These are phyloP conservation scores for Ganaspis sp. DNA, from an alignment of 1,140 invertebrate genomes.

Conservation along the genomic window DNA sequence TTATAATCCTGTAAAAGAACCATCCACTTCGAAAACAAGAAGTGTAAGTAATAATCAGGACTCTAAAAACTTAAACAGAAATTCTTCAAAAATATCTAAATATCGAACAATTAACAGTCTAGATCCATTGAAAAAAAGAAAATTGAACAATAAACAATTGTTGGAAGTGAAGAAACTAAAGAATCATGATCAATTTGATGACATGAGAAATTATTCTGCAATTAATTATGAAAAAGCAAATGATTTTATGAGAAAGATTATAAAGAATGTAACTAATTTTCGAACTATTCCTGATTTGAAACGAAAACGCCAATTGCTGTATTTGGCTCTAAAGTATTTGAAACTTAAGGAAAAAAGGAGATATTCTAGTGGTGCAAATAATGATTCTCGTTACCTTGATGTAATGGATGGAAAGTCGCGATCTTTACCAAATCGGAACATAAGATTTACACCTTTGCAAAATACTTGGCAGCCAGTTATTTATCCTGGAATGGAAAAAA, in stretches of 20 bases:
- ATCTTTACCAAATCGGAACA: neutral
- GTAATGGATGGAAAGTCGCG: no score
- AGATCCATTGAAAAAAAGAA: neutral
- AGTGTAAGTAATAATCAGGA: neutral
- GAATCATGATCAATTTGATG: neutral
- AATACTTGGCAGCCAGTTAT: neutral
- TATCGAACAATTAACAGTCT: neutral
- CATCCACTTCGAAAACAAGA: neutral
- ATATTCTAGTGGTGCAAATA: neutral
- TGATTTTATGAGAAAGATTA: neutral
- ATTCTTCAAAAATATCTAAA: neutral
- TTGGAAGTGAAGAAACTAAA: neutral
- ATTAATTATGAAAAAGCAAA: neutral
- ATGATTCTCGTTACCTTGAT: no score
- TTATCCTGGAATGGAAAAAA: neutral
- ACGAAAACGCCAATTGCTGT: neutral
- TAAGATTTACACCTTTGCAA: neutral
- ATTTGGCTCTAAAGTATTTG: neutral
- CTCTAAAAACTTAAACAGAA: no score
- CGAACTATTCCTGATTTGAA: neutral
- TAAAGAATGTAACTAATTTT: neutral
- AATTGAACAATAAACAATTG: neutral
- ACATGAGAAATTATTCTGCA: neutral
- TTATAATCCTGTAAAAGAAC: neutral
- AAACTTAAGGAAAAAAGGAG: neutral